phyloP scores from a whole-genome alignment of 1,140 invertebrate species.

The Procambarus clarkii region DNA sequence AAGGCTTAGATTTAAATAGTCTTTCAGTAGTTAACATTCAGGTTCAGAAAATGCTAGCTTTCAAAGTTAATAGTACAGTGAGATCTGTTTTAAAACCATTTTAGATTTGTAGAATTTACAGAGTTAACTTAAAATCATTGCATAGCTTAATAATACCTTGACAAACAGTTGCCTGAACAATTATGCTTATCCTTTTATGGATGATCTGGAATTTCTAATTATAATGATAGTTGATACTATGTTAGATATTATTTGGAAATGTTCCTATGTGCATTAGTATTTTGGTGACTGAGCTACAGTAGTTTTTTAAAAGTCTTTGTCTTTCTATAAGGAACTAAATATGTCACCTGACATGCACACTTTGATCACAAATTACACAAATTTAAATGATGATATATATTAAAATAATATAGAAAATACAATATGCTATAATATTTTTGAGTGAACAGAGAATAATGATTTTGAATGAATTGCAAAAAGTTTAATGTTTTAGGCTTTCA shows the following conservation, averaged over 20 bases:
- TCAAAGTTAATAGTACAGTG: no score
- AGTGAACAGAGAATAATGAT: background rate
- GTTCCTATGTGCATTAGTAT: background rate
- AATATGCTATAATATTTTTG: background rate
- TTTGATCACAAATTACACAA: background rate
- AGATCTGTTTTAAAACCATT: no score
- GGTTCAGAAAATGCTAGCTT: no score
- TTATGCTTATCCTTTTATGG: no score
- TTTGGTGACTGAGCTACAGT: background rate
- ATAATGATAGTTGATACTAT: background rate
- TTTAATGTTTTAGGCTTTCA: background rate
- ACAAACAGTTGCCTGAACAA: no score
- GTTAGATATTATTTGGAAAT: background rate
- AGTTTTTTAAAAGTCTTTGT: background rate
- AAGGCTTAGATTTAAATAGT: no score
- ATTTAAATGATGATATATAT: background rate
- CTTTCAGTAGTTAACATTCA: no score
- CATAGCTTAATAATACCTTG: no score
- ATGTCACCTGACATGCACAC: background rate
- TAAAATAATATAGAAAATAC: background rate
- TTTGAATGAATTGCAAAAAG: background rate
- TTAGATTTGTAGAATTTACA: no score
- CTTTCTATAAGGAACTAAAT: background rate
- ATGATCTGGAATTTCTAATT: background rate
- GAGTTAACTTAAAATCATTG: no score